These are phyloP conservation scores for Glomeris marginata DNA, from an alignment of 2,888 invertebrate species.

Conservation along the genomic window DNA sequence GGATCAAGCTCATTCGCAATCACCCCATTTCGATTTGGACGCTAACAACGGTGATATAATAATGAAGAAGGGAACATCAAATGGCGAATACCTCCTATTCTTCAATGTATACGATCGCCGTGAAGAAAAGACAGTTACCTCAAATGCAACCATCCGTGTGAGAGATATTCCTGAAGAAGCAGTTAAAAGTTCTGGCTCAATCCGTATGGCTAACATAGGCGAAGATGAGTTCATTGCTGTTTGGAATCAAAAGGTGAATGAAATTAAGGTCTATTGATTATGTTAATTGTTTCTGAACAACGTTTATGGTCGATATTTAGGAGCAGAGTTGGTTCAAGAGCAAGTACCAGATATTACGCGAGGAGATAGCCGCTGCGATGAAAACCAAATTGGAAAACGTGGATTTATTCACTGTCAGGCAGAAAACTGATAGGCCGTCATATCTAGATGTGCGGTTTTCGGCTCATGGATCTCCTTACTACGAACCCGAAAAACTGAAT, in stretches of 20 bases:
- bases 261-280: background rate
- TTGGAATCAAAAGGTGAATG: constrained; percentile 18
- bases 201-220: constrained; percentile 62
- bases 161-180: constrained; percentile 81
- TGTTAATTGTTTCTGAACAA: background rate
- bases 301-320: constrained; percentile 13
- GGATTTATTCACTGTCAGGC: constrained; percentile 81
- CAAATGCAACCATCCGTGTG: constrained; percentile 72
- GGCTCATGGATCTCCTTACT: constrained; percentile 88
- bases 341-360: constrained; percentile 53
- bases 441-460: constrained; percentile 74
- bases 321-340: constrained; percentile 39
- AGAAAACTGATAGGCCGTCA: constrained; percentile 30
- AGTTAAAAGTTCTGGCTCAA: constrained; percentile 79
- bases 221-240: constrained; percentile 65
- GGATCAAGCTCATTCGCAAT: constrained; percentile 37
- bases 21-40: constrained; percentile 53
- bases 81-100: constrained; percentile 56
- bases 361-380: constrained; percentile 49
- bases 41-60: constrained; percentile 70
- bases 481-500: constrained; percentile 71
- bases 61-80: constrained; percentile 57
- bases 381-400: constrained; percentile 68
- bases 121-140: constrained; percentile 43
- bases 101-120: constrained; percentile 38